Conservation (phyloP, 1,140 invertebrate species). For the Cyclargus thomasi region DNA sequence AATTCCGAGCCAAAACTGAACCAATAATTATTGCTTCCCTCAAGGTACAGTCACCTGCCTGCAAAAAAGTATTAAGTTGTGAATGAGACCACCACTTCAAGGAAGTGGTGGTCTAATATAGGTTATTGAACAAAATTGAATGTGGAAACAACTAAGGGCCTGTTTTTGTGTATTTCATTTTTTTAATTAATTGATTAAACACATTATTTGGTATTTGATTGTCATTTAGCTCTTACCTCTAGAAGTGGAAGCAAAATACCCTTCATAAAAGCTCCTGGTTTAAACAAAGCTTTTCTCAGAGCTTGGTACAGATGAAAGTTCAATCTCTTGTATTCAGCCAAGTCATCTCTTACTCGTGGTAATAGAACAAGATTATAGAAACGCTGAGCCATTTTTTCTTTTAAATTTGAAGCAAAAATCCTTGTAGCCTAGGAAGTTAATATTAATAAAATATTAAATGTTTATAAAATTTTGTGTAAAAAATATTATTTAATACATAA, state of each 20-base stretch:
- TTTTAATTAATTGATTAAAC: constrained; percentile 11
- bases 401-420: constrained; percentile 97
- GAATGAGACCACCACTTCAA: too few species aligned
- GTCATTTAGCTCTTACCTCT: constrained; percentile 73
- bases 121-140: too few species aligned
- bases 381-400: constrained; percentile 96
- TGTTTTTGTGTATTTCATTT: constrained; percentile 10
- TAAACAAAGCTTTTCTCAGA: constrained; percentile 94
- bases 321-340: constrained; percentile 94
- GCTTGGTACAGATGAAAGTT: constrained; percentile 98
- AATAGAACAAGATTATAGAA: constrained; percentile 96
- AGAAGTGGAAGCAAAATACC: constrained; percentile 94
- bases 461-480: too few species aligned
- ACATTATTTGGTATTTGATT: background rate
- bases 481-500: too few species aligned
- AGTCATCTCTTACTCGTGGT: constrained; percentile 95
- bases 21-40: constrained; percentile 96
- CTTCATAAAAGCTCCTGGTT: constrained; percentile 99
- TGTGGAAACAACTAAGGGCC: too few species aligned
- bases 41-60: constrained; percentile 94
- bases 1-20: constrained; percentile 92
- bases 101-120: too few species aligned
- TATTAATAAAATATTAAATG: too few species aligned
- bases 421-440: constrained; percentile 82
- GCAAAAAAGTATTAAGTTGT: constrained; percentile 32